Evolutionary conservation across 1,140 invertebrate genomes (phyloP), one percentile per base, ranked within the genome.

Genomic region (Hestina assimilis): DNA sequence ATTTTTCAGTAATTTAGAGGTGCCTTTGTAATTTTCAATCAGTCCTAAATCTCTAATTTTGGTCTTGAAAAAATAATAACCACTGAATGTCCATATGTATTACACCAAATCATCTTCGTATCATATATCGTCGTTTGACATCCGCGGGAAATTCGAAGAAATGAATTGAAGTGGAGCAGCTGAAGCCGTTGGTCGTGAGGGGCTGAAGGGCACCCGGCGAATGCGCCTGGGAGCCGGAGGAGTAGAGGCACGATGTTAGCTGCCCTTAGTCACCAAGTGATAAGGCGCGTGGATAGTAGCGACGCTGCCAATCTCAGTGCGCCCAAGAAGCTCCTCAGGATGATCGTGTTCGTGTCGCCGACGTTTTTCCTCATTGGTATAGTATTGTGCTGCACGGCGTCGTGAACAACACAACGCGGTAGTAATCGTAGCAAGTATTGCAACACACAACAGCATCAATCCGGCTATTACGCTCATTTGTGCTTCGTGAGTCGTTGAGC

Each of bases 281-380:
- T 79, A 83, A 6, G 84, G 84, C 29, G 82, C 76, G 55, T 84
- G 79, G 62, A 87, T 84, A 4, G 84, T 85, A 1, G 84, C 81
- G 8, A 87, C 82, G 43, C 69, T 82, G 19, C 76, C 72, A 6
- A 84, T 47, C 46, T 87, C 81, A 1, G 79, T 82, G 4, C 69
- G 73, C 0, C 71, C 69, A 4, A 82, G 59, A 17, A 79, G 48
- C 38, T 86, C 78, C 7, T 85, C 83, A 0, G 79, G 83, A 56
- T 89, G 89, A 3, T 91, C 89, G 42, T 89, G 89, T 31, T 89
- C 89, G 11, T 87, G 86, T 53, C 91, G 90, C 29, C 86, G 73
- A 8, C 91, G 72, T 63, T 93, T 92, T 61, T 93, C 92, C 75
- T 94, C 93, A 71, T 93, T 91, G 0, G 93, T 94, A 75, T 94